Evolutionary conservation across 2,113 vertebrate genomes (phyloP), one percentile per base, ranked within the genome.

Genomic region (Cyprinodon brontotheroides): DNA sequence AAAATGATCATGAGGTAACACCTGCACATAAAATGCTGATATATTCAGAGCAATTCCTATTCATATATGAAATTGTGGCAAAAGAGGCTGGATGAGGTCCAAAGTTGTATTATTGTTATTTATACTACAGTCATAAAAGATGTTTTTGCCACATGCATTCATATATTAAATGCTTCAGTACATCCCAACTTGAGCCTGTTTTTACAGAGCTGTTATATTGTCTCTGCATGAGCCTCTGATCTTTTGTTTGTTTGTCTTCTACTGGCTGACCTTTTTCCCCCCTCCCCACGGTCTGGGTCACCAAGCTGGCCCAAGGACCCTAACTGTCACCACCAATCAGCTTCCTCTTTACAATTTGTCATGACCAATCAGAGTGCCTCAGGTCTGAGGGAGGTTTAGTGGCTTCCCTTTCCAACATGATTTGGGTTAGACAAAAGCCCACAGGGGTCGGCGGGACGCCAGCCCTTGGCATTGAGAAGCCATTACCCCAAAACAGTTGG

Each of bases 321-420:
- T 11, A 62, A 38, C 69, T 91, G 90, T 89, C 92, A 84, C 67
- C 67, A 70, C 86, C 87, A 86, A 76, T 91, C 72, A 87, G 66
- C n/a, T 41, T 78, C 77, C 73, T 82, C 79, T 84, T 86, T 76
- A 84, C 67, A 82, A 75, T 70, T 80, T 88, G 86, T 82, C 83
- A 65, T 60, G 57, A 78, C 86, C 89, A 89, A 83, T 92, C 76
- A 72, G 68, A 78, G 61, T 8, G 61, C 62, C 50, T 6, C 11
- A 9, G 64, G 72, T 68, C 71, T 72, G 75, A 81, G 72, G 71
- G 84, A 82, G 79, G 81, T 79, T 79, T 77, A 62, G 72, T 62
- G 68, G 67, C 75, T 73, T 43, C 75, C 68, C 78, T 72, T 72
- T 68, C 81, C 72, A 72, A 80, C 85, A 59, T 76, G 73, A 89